Base-by-base conservation (phyloP, 2,888 invertebrate genomes). In the Drosophila sordidula region DNA sequence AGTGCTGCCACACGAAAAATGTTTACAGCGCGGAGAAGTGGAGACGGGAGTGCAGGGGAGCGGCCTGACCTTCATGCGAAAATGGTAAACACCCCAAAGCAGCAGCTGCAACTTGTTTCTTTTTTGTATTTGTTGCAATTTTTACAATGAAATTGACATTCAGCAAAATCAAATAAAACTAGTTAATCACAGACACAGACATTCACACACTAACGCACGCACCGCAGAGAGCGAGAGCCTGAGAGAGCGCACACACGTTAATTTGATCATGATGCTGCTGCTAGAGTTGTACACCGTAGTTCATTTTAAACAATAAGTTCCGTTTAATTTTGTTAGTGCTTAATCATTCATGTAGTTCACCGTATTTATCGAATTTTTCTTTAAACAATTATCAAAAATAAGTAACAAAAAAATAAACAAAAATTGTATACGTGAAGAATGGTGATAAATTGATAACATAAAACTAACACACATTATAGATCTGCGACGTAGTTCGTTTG, bases 61-160 rank as follows among this genome's bases (percentile, higher is more conserved):
- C 50, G 34, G 34, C 44, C 34, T 75, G 75, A 78, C 80, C 73
- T 75, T 76, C 73, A 75, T 59, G 50, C 61, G 52, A 72, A 69
- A 76, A 80, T 78, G 64, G 67, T 81, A 81, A 80, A 80, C 81
- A 80, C 69, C 70, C 78, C 75, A 65, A 75, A 77, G 59, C 52
- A 50, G 29, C 78, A 65, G 75, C 64, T 80, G 80, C 84, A 83
- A 83, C 80, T 78, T 63, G 85, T 84, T 81, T 81, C 75, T 62
- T 70, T 70, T 82, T 80, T 79, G 65, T 76, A 71, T 71, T 73
- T 68, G 47, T 80, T 75, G 75, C 73, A 55, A 77, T 61, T 54
- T 79, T 78, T 83, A 73, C 84, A 80, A 80, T 80, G 87, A 85
- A 83, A 85, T 87, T 87, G 85, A 87, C 88, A 86, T 86, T 86